phyloP scores from a whole-genome alignment of 2,113 vertebrate species.

The Podiceps cristatus region DNA sequence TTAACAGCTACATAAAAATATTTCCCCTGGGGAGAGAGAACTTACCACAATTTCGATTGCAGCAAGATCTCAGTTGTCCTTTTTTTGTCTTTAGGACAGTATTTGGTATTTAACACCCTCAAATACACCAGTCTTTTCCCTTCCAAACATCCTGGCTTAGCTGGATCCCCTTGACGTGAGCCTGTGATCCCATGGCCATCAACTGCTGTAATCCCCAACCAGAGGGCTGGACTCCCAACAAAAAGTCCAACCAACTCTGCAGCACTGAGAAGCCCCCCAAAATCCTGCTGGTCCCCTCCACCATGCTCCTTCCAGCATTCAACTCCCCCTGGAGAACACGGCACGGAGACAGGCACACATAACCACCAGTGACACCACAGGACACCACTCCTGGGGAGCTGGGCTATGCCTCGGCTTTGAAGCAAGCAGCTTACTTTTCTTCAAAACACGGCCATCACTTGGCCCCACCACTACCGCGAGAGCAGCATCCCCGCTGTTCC shows the following conservation, averaged over 20 bases:
- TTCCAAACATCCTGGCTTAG: neutral
- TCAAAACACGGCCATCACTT: accelerated
- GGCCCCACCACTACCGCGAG: accelerated
- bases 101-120: slow-evolving; percentile 6
- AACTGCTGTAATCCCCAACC: neutral
- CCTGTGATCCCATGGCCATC: neutral
- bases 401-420: neutral
- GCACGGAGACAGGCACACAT: accelerated
- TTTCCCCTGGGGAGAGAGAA: neutral
- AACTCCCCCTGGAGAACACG: accelerated
- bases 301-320: neutral
- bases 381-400: accelerated
- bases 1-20: slow-evolving; percentile 14
- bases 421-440: no score
- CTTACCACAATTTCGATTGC: neutral
- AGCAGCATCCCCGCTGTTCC: neutral
- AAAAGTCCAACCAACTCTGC: neutral
- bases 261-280: neutral
- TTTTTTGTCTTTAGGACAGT: slow-evolving; percentile 16
- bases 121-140: neutral
- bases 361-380: neutral
- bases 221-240: neutral
- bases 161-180: neutral
- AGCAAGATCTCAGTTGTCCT: neutral
- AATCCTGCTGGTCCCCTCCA: neutral